These are phyloP conservation scores for Smutsia gigantea DNA, from an alignment of 2,797 vertebrate species.

Conservation along the genomic window DNA sequence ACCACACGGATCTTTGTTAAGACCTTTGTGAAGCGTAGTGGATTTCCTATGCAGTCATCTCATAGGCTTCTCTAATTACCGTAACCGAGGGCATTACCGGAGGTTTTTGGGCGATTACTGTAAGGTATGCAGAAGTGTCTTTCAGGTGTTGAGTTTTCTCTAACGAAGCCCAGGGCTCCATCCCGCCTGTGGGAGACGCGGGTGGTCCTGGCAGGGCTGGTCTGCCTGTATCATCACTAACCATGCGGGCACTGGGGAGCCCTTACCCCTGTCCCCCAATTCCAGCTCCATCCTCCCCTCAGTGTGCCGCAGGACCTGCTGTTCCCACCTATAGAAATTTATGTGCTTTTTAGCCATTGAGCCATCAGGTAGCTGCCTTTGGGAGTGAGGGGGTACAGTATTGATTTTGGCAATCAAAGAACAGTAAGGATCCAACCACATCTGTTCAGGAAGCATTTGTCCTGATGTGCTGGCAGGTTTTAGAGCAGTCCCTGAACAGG, in stretches of 20 bases:
- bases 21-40: accelerated
- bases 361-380: background rate
- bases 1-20: background rate
- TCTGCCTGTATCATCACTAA: accelerated
- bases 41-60: accelerated
- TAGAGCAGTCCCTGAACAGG: background rate
- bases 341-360: background rate
- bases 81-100: accelerated
- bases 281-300: background rate
- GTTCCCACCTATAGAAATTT: accelerated
- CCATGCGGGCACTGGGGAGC: background rate
- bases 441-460: background rate
- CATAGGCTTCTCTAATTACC: accelerated
- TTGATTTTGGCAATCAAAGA: too few relatives aligned
- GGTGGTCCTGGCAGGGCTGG: too few relatives aligned
- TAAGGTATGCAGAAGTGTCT: too few relatives aligned
- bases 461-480: background rate
- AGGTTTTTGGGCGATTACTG: accelerated
- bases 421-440: too few relatives aligned
- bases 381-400: too few relatives aligned
- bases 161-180: background rate
- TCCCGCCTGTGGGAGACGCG: background rate
- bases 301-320: accelerated
- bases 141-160: accelerated
- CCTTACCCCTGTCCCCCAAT: background rate